These are phyloP conservation scores for Lasioglossum morio DNA, from an alignment of 2,888 invertebrate species.

Conservation along the genomic window DNA sequence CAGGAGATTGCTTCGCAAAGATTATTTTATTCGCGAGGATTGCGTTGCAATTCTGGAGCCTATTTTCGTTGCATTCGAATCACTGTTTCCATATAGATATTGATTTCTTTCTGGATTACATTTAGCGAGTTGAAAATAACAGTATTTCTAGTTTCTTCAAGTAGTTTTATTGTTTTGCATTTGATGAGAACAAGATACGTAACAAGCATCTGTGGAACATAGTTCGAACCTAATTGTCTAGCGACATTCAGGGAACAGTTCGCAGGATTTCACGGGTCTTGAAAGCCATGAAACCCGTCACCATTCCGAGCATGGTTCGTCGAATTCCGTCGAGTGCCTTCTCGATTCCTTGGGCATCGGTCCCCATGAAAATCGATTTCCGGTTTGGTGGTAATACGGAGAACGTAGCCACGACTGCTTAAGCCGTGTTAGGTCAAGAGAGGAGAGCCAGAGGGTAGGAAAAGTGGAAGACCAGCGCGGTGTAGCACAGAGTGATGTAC, in stretches of 20 bases:
- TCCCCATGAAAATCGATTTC: conserved; percentile 50
- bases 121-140: too few relatives aligned
- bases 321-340: conserved; percentile 4
- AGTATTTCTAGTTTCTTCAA: too few relatives aligned
- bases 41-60: neutral
- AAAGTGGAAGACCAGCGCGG: neutral
- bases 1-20: neutral
- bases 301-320: neutral
- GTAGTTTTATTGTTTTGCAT: too few relatives aligned
- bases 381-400: conserved; percentile 22
- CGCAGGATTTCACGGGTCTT: neutral
- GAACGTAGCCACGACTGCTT: conserved; percentile 31
- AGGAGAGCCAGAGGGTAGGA: conserved; percentile 13
- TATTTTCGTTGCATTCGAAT: neutral
- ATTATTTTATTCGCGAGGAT: neutral
- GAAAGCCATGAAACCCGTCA: neutral
- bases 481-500: neutral
- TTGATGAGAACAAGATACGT: neutral
- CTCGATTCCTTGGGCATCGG: conserved; percentile 11
- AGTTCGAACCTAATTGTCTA: neutral
- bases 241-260: neutral
- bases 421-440: conserved; percentile 25
- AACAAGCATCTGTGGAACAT: neutral
- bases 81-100: neutral
- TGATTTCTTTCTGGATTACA: too few relatives aligned